Evolutionary conservation across 2,113 vertebrate genomes (phyloP), one percentile per base, ranked within the genome.

Genomic region (Aegotheles bennettii): DNA sequence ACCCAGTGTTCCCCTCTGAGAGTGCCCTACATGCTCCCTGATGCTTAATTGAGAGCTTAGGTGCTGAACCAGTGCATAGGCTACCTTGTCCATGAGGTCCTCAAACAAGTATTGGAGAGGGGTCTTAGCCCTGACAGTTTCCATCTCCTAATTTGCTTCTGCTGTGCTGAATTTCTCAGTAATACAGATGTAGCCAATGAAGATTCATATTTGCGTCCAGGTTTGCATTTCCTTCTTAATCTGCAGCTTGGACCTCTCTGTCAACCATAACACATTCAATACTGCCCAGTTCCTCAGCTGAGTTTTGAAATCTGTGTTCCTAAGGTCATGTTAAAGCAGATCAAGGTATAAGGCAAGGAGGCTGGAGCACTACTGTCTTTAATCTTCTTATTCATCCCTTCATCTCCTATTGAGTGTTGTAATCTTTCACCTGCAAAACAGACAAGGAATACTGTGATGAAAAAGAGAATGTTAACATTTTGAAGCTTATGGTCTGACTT

Each of bases 1-100:
- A 3, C 13, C 3, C 6, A 2, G 0, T 13, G 7, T 7, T 77
- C 9, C 16, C 7, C 16, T 28, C 21, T 61, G 26, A 25, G 28
- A 48, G 9, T 31, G 51, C 3, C 2, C 9, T 3, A 9, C 0
- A 0, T 47, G 5, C 16, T 81, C 2, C 6, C 6, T 4, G 25
- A 2, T 31, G 11, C 23, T 40, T 48, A 42, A 60, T 2, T 33
- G 31, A n/a, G 60, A 82, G 5, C 5, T 75, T 9, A 51, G 26
- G 24, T 33, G 15, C 36, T 87, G 73, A 80, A 29, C 4, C 7
- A 75, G 29, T 12, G 14, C 7, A 2, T 11, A 16, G 28, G 7
- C 29, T 80, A 12, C 35, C 6, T 31, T 81, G 45, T 16, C 36
- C 10, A 4, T 1, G 3, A 16, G 11, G 6, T 29, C 7, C 25